Evolutionary conservation across 2,888 invertebrate genomes (phyloP).

Genomic region (Exephanes ischioxanthus): DNA sequence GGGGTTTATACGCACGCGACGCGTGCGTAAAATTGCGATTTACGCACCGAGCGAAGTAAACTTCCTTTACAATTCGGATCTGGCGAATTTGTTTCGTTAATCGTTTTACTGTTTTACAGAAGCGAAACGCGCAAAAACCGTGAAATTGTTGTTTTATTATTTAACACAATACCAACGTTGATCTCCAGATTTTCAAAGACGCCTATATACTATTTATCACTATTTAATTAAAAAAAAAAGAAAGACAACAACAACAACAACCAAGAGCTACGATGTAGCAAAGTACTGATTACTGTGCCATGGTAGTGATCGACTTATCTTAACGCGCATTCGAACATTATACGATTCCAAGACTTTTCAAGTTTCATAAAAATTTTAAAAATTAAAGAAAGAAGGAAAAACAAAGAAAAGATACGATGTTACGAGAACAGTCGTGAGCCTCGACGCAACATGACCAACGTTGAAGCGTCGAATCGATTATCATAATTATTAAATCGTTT

Average conservation of each 20-base stretch:
- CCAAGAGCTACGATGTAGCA: neutral
- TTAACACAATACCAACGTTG: neutral
- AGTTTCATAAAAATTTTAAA: neutral
- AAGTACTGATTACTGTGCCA: slow-evolving; percentile 9
- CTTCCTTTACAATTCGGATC: neutral
- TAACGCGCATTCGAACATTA: neutral
- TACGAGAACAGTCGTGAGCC: neutral
- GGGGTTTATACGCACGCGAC: too few relatives aligned
- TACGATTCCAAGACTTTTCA: neutral
- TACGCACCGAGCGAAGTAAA: too few relatives aligned
- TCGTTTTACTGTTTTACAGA: neutral
- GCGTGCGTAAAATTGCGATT: too few relatives aligned
- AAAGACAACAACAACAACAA: neutral
- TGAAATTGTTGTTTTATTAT: neutral
- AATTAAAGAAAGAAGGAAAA: neutral
- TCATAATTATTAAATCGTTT: neutral
- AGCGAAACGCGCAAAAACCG: neutral
- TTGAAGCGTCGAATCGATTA: neutral
- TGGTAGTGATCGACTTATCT: neutral
- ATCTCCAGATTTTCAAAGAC: neutral
- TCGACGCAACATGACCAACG: slow-evolving; percentile 2
- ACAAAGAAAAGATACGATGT: neutral
- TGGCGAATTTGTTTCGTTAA: neutral
- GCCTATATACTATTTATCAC: neutral
- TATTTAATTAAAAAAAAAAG: neutral